Evolutionary conservation across 2,888 invertebrate species (phyloP).

Genomic region (Leptothorax acervorum): DNA sequence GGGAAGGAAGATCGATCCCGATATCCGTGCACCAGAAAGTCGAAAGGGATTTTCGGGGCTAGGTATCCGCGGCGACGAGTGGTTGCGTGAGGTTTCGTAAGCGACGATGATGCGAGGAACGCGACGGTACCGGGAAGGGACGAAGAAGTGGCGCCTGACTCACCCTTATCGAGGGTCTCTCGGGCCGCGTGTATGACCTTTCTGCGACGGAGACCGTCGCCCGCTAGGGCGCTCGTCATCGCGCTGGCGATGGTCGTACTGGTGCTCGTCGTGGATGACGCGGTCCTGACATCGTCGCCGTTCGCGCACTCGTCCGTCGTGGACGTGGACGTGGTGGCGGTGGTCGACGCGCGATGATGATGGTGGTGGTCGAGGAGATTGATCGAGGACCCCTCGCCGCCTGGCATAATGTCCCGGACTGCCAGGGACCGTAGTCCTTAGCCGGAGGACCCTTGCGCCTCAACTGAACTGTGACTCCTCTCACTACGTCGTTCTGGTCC

Average conservation of each 20-base stretch:
- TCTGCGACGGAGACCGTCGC: slow-evolving; percentile 85
- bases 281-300: slow-evolving; percentile 73
- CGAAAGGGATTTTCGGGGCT: background rate
- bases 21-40: slow-evolving; percentile 14
- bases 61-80: background rate
- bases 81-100: slow-evolving; percentile 69
- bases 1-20: slow-evolving; percentile 63
- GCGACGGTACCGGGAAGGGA: background rate
- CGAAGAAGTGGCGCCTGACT: slow-evolving; percentile 66
- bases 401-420: slow-evolving; percentile 82
- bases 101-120: background rate
- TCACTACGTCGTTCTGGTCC: slow-evolving; percentile 61
- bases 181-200: slow-evolving; percentile 88
- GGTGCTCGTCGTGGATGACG: slow-evolving; percentile 69
- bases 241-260: slow-evolving; percentile 71
- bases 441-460: slow-evolving; percentile 82
- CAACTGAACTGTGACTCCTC: slow-evolving; percentile 76
- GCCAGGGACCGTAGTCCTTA: slow-evolving; percentile 81
- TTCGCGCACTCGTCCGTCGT: slow-evolving; percentile 72
- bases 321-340: slow-evolving; percentile 59
- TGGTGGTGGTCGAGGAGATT: slow-evolving; percentile 76
- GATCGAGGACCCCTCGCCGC: slow-evolving; percentile 85
- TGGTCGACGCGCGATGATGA: slow-evolving; percentile 53
- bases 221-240: slow-evolving; percentile 77
- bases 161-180: slow-evolving; percentile 88